phyloP scores from a whole-genome alignment of 2,113 vertebrate genomes.

The Telmatochromis sp. region DNA sequence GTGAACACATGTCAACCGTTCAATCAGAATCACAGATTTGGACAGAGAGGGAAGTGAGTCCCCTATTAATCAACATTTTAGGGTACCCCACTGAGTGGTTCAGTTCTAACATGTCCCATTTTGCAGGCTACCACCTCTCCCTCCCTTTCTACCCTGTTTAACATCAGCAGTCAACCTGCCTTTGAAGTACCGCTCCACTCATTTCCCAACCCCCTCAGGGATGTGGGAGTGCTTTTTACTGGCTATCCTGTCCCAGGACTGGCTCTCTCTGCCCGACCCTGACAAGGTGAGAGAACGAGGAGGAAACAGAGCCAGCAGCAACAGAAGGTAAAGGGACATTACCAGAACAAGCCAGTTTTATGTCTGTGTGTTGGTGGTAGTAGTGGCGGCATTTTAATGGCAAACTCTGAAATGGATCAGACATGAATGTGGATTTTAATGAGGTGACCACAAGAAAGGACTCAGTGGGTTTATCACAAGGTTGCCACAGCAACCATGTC shows the following conservation, averaged over 20 bases:
- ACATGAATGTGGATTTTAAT: conserved; percentile 6
- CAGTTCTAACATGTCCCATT: conserved; percentile 44
- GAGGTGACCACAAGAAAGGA: not conserved
- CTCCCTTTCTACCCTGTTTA: conserved; percentile 52
- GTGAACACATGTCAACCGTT: not conserved
- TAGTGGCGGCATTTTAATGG: not conserved
- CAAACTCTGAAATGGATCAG: not conserved
- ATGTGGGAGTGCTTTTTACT: conserved; percentile 39
- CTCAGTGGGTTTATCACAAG: conserved; percentile 2
- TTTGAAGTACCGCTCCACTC: conserved; percentile 62
- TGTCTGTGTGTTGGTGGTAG: not conserved
- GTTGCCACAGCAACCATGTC: conserved; percentile 29
- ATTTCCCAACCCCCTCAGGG: conserved; percentile 42
- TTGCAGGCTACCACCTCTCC: conserved; percentile 36
- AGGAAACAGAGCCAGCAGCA: conserved; percentile 25
- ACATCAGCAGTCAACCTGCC: conserved; percentile 54
- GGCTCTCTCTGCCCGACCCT: conserved; percentile 5
- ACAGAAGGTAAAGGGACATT: conserved; percentile 14
- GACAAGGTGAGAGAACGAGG: conserved; percentile 46
- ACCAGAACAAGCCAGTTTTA: not conserved
- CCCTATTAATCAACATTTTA: conserved; percentile 50
- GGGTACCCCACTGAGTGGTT: conserved; percentile 22
- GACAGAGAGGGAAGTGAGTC: not conserved
- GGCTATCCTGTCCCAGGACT: conserved; percentile 33
- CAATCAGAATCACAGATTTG: not conserved